Evolutionary conservation across 2,888 invertebrate genomes (phyloP).

Genomic region (Catocala nupta): DNA sequence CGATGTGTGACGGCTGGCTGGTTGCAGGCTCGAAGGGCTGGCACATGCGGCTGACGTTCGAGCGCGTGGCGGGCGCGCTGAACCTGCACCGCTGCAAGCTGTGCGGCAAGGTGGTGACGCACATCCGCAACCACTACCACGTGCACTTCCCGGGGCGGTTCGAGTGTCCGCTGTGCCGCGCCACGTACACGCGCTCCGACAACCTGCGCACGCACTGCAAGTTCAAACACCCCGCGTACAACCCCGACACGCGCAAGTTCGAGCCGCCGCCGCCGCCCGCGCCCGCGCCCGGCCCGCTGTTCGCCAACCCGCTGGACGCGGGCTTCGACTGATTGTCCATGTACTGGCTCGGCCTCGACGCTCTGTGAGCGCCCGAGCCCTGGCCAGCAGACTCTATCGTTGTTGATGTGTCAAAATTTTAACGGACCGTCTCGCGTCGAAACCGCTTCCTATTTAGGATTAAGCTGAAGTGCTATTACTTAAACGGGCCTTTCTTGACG

Average conservation of each 20-base stretch:
- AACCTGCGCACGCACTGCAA: conserved; percentile 97
- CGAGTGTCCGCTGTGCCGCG: conserved; percentile 96
- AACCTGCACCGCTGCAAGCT: conserved; percentile 97
- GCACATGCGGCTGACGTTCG: conserved; percentile 98
- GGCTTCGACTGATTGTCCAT: conserved; percentile 84
- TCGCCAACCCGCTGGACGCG: conserved; percentile 87
- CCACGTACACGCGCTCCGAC: conserved; percentile 97
- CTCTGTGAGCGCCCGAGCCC: conserved; percentile 71
- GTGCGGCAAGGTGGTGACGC: conserved; percentile 97
- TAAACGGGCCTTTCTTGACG: conserved; percentile 79
- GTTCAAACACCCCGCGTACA: conserved; percentile 96
- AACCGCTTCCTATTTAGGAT: conserved; percentile 82
- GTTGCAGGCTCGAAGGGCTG: conserved; percentile 97
- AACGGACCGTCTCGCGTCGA: conserved; percentile 73
- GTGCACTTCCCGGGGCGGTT: conserved; percentile 97
- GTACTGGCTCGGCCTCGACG: conserved; percentile 81
- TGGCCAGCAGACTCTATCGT: conserved; percentile 58
- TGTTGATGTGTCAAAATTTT: conserved; percentile 68
- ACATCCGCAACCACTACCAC: conserved; percentile 97
- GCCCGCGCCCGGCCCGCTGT: conserved; percentile 82
- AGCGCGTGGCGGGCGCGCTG: conserved; percentile 96
- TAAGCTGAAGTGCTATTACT: conserved; percentile 86
- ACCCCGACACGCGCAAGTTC: conserved; percentile 95
- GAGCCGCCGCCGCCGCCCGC: conserved; percentile 89
- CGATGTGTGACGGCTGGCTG: conserved; percentile 75